phyloP scores from a whole-genome alignment of 2,888 invertebrate species.

The Parnassius apollo region DNA sequence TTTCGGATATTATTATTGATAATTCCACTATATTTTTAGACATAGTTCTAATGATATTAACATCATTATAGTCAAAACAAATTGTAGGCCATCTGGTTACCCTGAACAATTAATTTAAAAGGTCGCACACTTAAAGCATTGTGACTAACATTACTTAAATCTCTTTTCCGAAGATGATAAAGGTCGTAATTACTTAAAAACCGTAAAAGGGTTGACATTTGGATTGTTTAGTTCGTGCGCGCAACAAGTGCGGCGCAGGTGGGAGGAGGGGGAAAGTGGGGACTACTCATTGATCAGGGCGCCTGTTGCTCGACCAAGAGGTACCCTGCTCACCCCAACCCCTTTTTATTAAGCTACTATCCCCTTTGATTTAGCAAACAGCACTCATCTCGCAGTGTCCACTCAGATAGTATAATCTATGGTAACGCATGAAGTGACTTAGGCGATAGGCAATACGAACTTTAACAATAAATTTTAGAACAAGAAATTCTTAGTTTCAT shows the following conservation, averaged over 20 bases:
- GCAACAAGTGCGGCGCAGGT: conserved; percentile 77
- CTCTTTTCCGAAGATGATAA: conserved; percentile 22
- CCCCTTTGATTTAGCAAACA: conserved; percentile 5
- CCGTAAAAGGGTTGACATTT: conserved; percentile 16
- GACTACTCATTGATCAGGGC: conserved; percentile 69
- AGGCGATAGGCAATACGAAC: neutral
- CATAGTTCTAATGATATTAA: too few species aligned
- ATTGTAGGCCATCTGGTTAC: neutral
- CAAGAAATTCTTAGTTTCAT: too few species aligned
- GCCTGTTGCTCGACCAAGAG: conserved; percentile 65
- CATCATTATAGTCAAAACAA: too few species aligned
- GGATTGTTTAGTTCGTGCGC: conserved; percentile 47
- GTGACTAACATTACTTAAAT: neutral
- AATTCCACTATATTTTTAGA: too few species aligned
- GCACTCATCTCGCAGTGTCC: neutral
- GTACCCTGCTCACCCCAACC: conserved; percentile 34
- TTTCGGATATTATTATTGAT: too few species aligned
- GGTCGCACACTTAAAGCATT: neutral
- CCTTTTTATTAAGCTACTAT: conserved; percentile 12
- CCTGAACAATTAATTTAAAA: neutral
- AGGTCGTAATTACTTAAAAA: conserved; percentile 1
- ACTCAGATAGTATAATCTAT: neutral
- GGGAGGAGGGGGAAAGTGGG: conserved; percentile 40
- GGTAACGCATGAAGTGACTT: conserved; percentile 8
- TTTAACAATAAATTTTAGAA: neutral